Base-by-base conservation (phyloP, 2,797 vertebrate genomes). In the Pipistrellus pygmaeus region DNA sequence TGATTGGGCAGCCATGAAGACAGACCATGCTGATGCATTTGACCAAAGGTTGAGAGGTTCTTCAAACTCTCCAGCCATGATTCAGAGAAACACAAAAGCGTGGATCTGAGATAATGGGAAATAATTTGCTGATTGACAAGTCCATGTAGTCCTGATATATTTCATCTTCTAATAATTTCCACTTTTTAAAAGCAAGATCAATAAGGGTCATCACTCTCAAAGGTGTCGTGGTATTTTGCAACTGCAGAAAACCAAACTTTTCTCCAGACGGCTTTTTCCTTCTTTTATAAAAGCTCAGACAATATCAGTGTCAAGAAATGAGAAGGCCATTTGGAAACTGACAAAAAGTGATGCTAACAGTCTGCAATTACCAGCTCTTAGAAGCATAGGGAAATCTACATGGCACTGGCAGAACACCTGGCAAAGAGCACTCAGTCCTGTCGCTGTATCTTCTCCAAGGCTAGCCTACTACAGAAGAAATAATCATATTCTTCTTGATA, bases 301-400 rank as follows among this genome's bases (percentile, higher is more conserved):
- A 94, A 51, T 96, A 97, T 97, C 97, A 73, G 60, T 97, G 96
- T 97, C 97, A 97, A 97, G 77, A 95, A 97, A 97, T 84, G 78
- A 96, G 92, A 97, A 96, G 96, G 94, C 91, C 95, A 93, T 94
- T 97, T 97, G 96, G 97, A 97, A 95, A 96, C 90, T 98, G 98
- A 97, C 97, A 98, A 97, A 96, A 98, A 97, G 90, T 96, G 90
- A 96, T 97, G 93, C 94, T 92, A 98, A 97, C 93, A 94, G 94
- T 90, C 96, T 5, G 2, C 68, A 91, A 92, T 95, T 98, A 96
- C 98, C 96, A 97, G 38, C 4, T 5, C 81, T 91, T 84, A 94
- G 93, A 94, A 96, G 89, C 64, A 68, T 17, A 8, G 91, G 91
- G 93, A 98, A 97, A 88, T 82, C 71, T 92, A 96, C 73, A 21